Evolutionary conservation across 1,140 invertebrate species (phyloP).

Genomic region (Probaryconus sp.): DNA sequence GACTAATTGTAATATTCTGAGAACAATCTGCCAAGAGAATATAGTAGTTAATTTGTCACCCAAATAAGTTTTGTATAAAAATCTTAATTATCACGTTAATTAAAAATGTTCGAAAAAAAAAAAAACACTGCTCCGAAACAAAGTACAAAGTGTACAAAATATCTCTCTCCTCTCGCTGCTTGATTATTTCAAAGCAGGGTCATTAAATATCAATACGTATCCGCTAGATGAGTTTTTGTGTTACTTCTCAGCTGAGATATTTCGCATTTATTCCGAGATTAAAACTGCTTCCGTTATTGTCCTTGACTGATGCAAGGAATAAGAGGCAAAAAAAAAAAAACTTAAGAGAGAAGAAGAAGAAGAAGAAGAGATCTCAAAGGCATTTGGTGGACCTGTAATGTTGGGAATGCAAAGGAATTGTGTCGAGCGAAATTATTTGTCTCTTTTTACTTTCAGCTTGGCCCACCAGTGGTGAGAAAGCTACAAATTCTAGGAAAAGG

Average conservation of each 20-base stretch:
- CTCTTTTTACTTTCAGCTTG: conserved; percentile 63
- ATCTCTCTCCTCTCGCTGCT: too few relatives aligned
- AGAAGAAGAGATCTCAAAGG: conserved; percentile 27
- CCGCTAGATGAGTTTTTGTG: too few relatives aligned
- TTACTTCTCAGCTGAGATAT: neutral
- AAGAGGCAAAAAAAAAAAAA: too few relatives aligned
- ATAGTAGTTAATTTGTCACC: too few relatives aligned
- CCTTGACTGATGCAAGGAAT: conserved; percentile 38
- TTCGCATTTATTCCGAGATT: conserved; percentile 16
- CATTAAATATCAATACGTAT: too few relatives aligned
- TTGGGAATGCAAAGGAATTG: conserved; percentile 50
- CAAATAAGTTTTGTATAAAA: too few relatives aligned
- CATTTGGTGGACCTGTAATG: conserved; percentile 54
- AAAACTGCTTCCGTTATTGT: conserved; percentile 46
- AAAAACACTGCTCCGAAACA: neutral
- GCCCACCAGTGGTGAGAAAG: conserved; percentile 70
- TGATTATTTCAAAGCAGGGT: too few relatives aligned
- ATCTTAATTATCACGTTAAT: too few relatives aligned
- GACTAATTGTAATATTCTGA: too few relatives aligned
- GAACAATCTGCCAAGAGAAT: too few relatives aligned
- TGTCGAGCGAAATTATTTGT: conserved; percentile 58
- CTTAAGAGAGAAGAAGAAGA: neutral
- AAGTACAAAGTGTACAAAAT: too few relatives aligned
- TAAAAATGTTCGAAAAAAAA: too few relatives aligned
- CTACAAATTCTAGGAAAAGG: conserved; percentile 74